Conservation (phyloP, 2,113 vertebrate genomes). For the Scortum barcoo region DNA sequence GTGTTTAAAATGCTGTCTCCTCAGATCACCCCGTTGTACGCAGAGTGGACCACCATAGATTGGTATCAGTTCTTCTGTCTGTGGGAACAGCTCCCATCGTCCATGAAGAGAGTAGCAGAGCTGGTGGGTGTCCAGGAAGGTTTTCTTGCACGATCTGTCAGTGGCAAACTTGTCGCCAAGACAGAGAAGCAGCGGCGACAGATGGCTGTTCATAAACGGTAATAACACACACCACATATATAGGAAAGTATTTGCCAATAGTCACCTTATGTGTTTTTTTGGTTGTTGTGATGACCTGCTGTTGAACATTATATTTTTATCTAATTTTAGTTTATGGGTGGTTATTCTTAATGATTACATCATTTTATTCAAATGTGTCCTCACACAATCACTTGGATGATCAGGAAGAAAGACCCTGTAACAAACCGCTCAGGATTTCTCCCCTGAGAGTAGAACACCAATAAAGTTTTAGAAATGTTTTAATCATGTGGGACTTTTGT, state of each 20-base stretch:
- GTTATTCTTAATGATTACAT: background rate
- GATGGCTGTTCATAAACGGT: slow-evolving; percentile 98
- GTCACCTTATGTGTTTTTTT: background rate
- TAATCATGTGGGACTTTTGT: background rate
- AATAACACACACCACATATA: slow-evolving; percentile 30
- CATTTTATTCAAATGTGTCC: background rate
- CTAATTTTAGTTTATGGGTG: background rate
- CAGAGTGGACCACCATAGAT: slow-evolving; percentile 96
- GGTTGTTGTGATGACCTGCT: background rate
- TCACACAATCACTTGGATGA: background rate
- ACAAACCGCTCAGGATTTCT: background rate
- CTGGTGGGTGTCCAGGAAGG: slow-evolving; percentile 96
- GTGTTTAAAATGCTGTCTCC: background rate
- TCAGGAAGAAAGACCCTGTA: background rate
- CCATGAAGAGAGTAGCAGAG: slow-evolving; percentile 97
- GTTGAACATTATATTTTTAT: background rate
- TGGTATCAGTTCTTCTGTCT: slow-evolving; percentile 98
- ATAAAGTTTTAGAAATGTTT: background rate
- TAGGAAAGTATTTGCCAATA: background rate
- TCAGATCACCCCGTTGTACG: slow-evolving; percentile 95
- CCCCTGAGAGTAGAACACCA: background rate
- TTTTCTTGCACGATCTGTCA: slow-evolving; percentile 93
- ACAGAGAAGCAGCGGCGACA: slow-evolving; percentile 95
- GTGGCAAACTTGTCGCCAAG: slow-evolving; percentile 90
- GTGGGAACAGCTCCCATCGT: slow-evolving; percentile 94